phyloP scores from a whole-genome alignment of 2,797 vertebrate species.

The Amphiprion clarkii region DNA sequence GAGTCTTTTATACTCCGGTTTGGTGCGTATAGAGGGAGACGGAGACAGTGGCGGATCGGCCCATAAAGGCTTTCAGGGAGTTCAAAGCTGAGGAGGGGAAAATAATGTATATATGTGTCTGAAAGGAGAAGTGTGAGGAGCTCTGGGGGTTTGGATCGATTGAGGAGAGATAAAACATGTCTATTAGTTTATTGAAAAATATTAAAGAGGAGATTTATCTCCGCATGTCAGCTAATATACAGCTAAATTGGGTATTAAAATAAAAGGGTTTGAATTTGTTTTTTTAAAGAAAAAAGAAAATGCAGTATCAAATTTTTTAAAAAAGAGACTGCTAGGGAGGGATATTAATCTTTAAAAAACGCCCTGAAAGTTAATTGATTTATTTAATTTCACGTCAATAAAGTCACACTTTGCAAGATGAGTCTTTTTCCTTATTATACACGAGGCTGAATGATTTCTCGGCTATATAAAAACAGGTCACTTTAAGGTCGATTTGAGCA shows the following conservation, averaged over 20 bases:
- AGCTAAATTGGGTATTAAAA: background rate
- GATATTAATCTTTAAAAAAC: background rate
- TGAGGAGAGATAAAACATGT: background rate
- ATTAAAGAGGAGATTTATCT: background rate
- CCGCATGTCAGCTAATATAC: no score
- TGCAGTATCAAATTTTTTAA: background rate
- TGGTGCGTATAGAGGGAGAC: conserved; percentile 50
- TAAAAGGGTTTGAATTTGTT: background rate
- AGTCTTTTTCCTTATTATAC: no score
- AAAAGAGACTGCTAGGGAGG: background rate
- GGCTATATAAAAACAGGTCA: background rate
- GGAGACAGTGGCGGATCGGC: conserved; percentile 34
- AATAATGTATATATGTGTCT: background rate
- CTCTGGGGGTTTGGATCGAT: conserved; percentile 46
- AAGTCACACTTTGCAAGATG: background rate
- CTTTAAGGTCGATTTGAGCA: background rate
- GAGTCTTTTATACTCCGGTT: conserved; percentile 69
- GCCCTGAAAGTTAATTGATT: background rate
- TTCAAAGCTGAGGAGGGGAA: conserved; percentile 20
- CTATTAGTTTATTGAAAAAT: conserved; percentile 4
- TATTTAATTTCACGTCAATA: background rate
- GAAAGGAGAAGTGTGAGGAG: conserved; percentile 22
- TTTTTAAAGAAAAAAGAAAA: background rate
- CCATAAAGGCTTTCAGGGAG: conserved; percentile 7
- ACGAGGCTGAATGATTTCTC: no score